Percentiles rank a stretch among this genome's conserved stretches.
These are phyloP conservation scores for Dusona sp. DNA, from an alignment of 2,888 invertebrate genomes.

Conservation along the genomic window DNA sequence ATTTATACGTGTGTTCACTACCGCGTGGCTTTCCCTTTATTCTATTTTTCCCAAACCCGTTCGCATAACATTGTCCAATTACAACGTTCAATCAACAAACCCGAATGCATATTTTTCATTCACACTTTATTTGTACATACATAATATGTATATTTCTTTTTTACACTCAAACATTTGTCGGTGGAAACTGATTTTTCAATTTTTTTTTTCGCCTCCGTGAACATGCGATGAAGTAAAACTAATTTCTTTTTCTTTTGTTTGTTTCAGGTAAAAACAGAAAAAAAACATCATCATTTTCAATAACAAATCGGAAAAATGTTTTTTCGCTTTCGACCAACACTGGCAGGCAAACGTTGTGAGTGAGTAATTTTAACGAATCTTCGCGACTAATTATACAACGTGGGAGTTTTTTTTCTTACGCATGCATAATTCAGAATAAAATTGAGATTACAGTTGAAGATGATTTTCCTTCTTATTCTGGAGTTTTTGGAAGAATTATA, in stretches of 20 bases:
- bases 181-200: constrained; percentile 2
- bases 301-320: not conserved
- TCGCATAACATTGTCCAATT: constrained; percentile 62
- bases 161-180: not conserved
- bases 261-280: constrained; percentile 76
- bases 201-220: not conserved
- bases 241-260: constrained; percentile 45
- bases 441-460: no score
- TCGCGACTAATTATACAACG: not conserved
- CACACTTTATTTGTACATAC: constrained; percentile 14
- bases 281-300: constrained; percentile 2
- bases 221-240: not conserved
- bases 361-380: not conserved
- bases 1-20: constrained; percentile 14
- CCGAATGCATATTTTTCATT: constrained; percentile 49
- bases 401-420: not conserved
- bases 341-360: not conserved
- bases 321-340: not conserved
- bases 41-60: constrained; percentile 14
- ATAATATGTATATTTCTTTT: not conserved
- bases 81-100: constrained; percentile 60
- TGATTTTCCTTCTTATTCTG: no score
- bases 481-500: no score
- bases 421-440: no score
- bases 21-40: constrained; percentile 37